Percentiles rank a stretch among this genome's conserved stretches.
Conservation (phyloP, 1,140 invertebrate species). For the Drosophila serrata region DNA sequence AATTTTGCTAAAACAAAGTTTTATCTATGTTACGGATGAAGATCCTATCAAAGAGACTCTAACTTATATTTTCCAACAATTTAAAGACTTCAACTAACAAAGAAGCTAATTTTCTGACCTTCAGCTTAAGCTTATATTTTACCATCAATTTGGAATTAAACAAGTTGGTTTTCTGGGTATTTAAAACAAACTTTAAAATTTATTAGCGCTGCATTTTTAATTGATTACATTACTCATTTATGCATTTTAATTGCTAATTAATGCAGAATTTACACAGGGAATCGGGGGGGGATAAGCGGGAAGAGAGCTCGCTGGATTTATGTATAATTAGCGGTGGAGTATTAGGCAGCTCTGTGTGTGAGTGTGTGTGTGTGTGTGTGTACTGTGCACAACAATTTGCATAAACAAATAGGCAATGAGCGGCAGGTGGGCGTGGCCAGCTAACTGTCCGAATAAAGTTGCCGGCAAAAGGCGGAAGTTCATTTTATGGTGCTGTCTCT, state of each 20-base stretch:
- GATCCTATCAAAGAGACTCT: no score
- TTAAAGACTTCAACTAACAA: not conserved
- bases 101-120: not conserved
- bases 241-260: slow-evolving; percentile 79
- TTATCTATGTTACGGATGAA: no score
- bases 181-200: slow-evolving; percentile 46
- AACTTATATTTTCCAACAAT: not conserved
- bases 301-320: slow-evolving; percentile 49
- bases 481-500: slow-evolving; percentile 53
- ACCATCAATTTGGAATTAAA: not conserved
- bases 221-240: slow-evolving; percentile 72
- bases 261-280: slow-evolving; percentile 62
- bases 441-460: slow-evolving; percentile 14
- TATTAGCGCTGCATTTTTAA: slow-evolving; percentile 66
- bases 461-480: slow-evolving; percentile 53
- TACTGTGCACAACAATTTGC: slow-evolving; percentile 73
- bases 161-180: not conserved
- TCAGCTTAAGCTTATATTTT: not conserved
- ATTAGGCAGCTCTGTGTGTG: slow-evolving; percentile 20
- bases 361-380: slow-evolving; percentile 29
- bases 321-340: slow-evolving; percentile 59
- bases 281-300: slow-evolving; percentile 13
- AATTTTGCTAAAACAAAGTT: no score
- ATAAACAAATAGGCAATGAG: slow-evolving; percentile 62
- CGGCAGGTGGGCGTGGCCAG: slow-evolving; percentile 4